Conservation (phyloP, 2,113 vertebrate species). For the Cercocebus atys region DNA sequence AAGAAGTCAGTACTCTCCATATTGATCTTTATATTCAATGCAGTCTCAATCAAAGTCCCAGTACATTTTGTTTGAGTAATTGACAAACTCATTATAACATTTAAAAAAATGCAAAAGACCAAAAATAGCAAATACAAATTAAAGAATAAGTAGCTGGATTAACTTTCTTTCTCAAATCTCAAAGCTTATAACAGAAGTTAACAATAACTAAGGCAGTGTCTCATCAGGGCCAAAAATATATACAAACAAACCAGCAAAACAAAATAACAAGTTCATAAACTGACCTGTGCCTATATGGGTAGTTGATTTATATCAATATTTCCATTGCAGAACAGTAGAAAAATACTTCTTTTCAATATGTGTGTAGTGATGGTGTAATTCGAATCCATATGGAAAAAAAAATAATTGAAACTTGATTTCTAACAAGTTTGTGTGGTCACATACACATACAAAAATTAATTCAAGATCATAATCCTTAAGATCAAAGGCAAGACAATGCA, state of each 20-base stretch:
- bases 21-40: background rate
- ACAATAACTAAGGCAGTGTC: background rate
- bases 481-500: background rate
- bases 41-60: background rate
- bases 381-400: background rate
- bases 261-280: background rate
- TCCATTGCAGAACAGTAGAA: background rate
- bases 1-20: background rate
- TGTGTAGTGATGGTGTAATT: background rate
- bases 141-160: background rate
- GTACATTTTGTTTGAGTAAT: background rate
- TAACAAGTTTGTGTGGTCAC: background rate
- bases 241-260: background rate
- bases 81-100: background rate
- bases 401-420: background rate
- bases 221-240: background rate
- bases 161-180: background rate
- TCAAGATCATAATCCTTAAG: background rate
- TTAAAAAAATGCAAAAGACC: background rate
- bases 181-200: background rate
- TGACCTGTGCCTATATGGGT: background rate
- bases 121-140: background rate
- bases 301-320: background rate
- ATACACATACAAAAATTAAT: background rate
- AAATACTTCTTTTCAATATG: background rate